Base-by-base conservation (phyloP, 2,797 vertebrate genomes). In the Bovichtus variegatus region DNA sequence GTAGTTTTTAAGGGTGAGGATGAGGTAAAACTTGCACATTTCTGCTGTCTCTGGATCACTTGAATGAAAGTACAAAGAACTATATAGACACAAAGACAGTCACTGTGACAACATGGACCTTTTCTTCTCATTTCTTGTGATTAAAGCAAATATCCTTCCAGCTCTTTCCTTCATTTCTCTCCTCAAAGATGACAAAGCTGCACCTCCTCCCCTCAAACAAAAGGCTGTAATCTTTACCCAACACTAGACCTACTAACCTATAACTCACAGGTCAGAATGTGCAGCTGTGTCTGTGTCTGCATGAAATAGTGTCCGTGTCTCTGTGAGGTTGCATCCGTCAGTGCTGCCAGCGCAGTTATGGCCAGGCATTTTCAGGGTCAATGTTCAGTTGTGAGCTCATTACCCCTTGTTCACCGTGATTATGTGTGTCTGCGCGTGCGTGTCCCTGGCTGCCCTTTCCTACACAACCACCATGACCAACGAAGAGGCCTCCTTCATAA, bases 401-500 rank as follows among this genome's bases (percentile, higher is more conserved):
- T 81, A 81, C 41, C 83, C n/a, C 69, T 81, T 81, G 68, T 21
- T 74, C 59, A 41, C 12, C 67, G 70, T 60, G 71, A 78, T 71
- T 73, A 53, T 76, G 51, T 55, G 53, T 47, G 23, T 12, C 9
- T 29, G 41, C 27, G 53, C 31, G n/a, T 59, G 53, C 57, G 55
- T 23, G 55, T 63, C 18, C 55, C 21, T 21, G 71, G 70, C 57
- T 75, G 41, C 55, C 68, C 71, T 77, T 68, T 73, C 29, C 38
- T 18, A 18, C 78, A 70, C 88, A 91, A 74, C 63, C 63, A 44
- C 76, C 53, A 38, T 53, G 82, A 87, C 91, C 72, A 76, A 90
- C 69, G 46, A 80, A 67, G 78, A 82, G 81, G 73, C 82, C 80
- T 62, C 78, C 70, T 9, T 66, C 86, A 91, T 92, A 86, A 90